Evolutionary conservation across 1,140 invertebrate genomes (phyloP), one percentile per base, ranked within the genome.

Genomic region (Papilio aristodemus): DNA sequence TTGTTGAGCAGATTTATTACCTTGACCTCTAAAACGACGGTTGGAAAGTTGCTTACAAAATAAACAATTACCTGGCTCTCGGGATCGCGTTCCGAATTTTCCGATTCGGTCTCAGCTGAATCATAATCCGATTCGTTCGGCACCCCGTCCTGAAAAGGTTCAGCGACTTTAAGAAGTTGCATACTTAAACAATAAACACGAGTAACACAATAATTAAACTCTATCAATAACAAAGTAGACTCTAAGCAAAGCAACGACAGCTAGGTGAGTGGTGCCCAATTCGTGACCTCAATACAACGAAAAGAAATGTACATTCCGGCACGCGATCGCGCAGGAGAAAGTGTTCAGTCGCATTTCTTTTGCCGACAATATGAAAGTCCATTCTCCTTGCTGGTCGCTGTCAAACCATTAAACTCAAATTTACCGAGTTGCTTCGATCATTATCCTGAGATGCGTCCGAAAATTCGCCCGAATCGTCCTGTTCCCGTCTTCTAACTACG

Each of bases 291-390:
- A 89, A 89, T 90, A 77, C 78, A 72, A 71, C 76, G 74, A 87
- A 89, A 91, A 90, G 89, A 90, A 91, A 91, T 91, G 86, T 74
- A 80, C 85, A 90, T 87, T 79, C 89, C 86, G 77, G 83, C 87
- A 91, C 85, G 87, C 87, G 81, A 91, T 70, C 78, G 79, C 79
- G 80, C 79, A 79, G 83, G 89, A 88, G 86, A 91, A 91, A 91
- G 89, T 91, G 74, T 70, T 76, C 79, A 73, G 73, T 63, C 64
- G 81, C 74, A 77, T 82, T 83, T 86, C 83, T 90, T 85, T 83
- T 79, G 83, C 77, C 81, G 80, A 76, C 83, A 84, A 89, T 89
- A 88, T 77, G 85, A 91, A 91, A 91, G 89, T 89, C 79, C 76
- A 74, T 57, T 75, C 63, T 72, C 74, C 50, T 72, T 70, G 79